phyloP scores from a whole-genome alignment of 2,888 invertebrate genomes.

The Torymus aiolomorphi region DNA sequence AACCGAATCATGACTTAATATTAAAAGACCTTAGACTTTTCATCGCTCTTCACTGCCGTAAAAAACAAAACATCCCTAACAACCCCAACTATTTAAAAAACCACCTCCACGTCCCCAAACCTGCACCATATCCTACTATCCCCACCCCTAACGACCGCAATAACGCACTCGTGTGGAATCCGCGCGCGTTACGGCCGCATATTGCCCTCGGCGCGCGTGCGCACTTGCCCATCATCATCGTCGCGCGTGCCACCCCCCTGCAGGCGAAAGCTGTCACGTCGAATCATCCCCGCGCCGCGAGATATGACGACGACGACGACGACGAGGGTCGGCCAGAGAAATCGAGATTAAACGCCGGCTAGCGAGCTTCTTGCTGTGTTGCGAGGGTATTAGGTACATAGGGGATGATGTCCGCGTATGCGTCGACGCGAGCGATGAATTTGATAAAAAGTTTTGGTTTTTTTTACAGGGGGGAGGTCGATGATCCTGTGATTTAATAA shows the following conservation, averaged over 20 bases:
- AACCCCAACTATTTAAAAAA: too few species aligned
- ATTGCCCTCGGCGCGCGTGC: conserved; percentile 26
- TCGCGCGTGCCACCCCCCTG: conserved; percentile 54
- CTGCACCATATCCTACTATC: too few species aligned
- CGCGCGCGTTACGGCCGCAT: conserved; percentile 73
- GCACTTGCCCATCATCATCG: background rate
- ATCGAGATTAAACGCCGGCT: conserved; percentile 74
- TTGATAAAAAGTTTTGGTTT: conserved; percentile 37
- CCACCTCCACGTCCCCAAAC: too few species aligned
- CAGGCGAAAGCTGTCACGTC: conserved; percentile 71
- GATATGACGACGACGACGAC: conserved; percentile 70
- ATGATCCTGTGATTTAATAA: conserved; percentile 45
- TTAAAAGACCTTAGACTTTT: too few species aligned
- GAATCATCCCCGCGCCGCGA: conserved; percentile 70
- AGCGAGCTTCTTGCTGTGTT: conserved; percentile 56
- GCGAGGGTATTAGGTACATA: conserved; percentile 30
- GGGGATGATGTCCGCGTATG: background rate
- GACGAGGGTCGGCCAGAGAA: conserved; percentile 64
- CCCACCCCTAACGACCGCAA: background rate
- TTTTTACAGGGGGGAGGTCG: background rate
- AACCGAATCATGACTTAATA: too few species aligned
- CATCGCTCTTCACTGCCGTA: too few species aligned
- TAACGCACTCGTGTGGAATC: conserved; percentile 64
- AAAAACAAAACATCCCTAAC: too few species aligned
- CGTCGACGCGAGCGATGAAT: conserved; percentile 15